A percentile compares a stretch with the other conserved stretches of the same genome.
Evolutionary conservation across 2,113 vertebrate genomes (phyloP).

Genomic region (Pleuronectes platessa): DNA sequence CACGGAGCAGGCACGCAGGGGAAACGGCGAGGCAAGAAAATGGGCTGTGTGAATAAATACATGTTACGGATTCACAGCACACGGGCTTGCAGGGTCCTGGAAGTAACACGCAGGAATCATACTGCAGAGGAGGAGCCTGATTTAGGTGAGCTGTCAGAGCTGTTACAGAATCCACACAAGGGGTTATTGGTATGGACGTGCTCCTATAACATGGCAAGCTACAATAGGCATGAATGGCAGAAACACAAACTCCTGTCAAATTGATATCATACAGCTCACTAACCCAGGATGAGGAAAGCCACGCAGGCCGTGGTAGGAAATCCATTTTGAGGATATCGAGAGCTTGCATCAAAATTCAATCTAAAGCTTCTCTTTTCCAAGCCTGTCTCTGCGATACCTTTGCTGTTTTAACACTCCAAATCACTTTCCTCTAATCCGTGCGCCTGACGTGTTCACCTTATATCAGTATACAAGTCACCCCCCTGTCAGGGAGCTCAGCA

Average conservation of each 20-base stretch:
- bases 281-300: constrained; percentile 14
- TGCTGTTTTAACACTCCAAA: constrained; percentile 41
- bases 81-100: constrained; percentile 65
- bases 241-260: constrained; percentile 61
- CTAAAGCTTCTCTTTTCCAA: constrained; percentile 23
- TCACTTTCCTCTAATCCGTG: constrained; percentile 39
- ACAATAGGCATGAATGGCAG: constrained; percentile 32
- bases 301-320: constrained; percentile 31
- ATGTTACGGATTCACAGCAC: constrained; percentile 70
- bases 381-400: constrained; percentile 13
- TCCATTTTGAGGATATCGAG: constrained; percentile 64
- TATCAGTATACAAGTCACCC: constrained; percentile 62
- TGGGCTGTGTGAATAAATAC: constrained; percentile 75
- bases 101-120: constrained; percentile 73
- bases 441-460: constrained; percentile 45
- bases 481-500: constrained; percentile 45
- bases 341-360: constrained; percentile 44
- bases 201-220: constrained; percentile 45
- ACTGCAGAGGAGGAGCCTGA: constrained; percentile 80
- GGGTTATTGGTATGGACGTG: constrained; percentile 40
- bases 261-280: constrained; percentile 34
- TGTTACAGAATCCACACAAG: constrained; percentile 54
- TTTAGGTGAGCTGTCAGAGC: constrained; percentile 73
- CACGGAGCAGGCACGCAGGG: constrained; percentile 50
- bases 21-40: constrained; percentile 71